Evolutionary conservation across 2,113 vertebrate genomes (phyloP).

Genomic region (Numida meleagris): DNA sequence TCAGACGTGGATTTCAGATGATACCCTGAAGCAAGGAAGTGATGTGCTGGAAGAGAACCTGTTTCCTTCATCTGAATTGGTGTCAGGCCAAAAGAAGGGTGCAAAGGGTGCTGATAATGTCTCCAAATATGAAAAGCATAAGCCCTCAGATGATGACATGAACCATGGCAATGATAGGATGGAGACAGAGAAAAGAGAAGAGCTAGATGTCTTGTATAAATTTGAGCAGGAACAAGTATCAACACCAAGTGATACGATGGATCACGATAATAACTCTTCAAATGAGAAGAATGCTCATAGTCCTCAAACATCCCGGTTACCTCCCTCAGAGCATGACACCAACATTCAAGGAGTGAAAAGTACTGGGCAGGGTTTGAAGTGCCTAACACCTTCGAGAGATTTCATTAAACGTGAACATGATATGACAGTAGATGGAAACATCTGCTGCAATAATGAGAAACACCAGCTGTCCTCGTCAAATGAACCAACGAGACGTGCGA

Average conservation of each 20-base stretch:
- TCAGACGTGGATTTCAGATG: neutral
- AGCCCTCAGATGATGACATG: neutral
- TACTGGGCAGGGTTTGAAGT: neutral
- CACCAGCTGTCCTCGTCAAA: neutral
- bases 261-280: neutral
- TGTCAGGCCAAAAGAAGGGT: neutral
- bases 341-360: neutral
- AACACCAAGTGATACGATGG: neutral
- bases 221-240: neutral
- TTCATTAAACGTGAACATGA: neutral
- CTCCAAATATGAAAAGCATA: neutral
- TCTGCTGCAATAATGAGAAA: neutral
- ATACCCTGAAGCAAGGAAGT: neutral
- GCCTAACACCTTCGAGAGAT: neutral
- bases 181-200: neutral
- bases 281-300: neutral
- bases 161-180: neutral
- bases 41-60: neutral
- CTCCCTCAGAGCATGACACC: neutral
- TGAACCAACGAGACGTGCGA: neutral
- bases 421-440: neutral
- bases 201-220: neutral
- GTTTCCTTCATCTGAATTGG: neutral
- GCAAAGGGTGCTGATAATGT: neutral
- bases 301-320: neutral